Evolutionary conservation across 2,888 invertebrate genomes (phyloP).

Genomic region (Blomia tropicalis): DNA sequence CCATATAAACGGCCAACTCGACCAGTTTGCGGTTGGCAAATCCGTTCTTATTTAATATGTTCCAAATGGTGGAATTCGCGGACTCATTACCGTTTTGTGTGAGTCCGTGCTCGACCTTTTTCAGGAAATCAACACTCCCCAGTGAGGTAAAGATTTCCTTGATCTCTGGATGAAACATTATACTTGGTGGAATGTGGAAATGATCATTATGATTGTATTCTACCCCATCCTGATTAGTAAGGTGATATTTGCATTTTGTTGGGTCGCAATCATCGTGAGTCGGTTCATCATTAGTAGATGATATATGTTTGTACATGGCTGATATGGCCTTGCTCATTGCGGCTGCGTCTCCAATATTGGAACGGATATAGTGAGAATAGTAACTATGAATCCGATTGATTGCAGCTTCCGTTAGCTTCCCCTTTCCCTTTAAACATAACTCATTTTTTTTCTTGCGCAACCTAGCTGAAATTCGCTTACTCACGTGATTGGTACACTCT

Average conservation of each 20-base stretch:
- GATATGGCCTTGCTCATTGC: no score
- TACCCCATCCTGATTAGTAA: no score
- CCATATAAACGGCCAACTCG: not conserved
- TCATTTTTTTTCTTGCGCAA: no score
- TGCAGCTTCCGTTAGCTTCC: no score
- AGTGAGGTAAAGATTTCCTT: not conserved
- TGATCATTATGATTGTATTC: not conserved
- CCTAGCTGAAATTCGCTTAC: no score
- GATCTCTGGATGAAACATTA: not conserved
- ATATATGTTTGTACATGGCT: no score
- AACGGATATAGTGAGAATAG: no score
- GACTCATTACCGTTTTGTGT: not conserved
- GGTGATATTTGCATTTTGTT: not conserved
- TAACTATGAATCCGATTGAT: no score
- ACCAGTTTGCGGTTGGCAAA: not conserved
- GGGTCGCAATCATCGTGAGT: no score
- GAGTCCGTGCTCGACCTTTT: not conserved
- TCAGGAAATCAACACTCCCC: not conserved
- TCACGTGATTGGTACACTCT: not conserved
- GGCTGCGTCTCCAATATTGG: no score
- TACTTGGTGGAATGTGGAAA: not conserved
- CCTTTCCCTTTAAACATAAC: no score
- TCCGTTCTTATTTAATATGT: not conserved
- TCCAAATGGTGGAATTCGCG: conserved; percentile 1
- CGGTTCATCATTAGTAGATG: no score